phyloP scores from a whole-genome alignment of 2,888 invertebrate genomes.

The Andrena haemorrhoa region DNA sequence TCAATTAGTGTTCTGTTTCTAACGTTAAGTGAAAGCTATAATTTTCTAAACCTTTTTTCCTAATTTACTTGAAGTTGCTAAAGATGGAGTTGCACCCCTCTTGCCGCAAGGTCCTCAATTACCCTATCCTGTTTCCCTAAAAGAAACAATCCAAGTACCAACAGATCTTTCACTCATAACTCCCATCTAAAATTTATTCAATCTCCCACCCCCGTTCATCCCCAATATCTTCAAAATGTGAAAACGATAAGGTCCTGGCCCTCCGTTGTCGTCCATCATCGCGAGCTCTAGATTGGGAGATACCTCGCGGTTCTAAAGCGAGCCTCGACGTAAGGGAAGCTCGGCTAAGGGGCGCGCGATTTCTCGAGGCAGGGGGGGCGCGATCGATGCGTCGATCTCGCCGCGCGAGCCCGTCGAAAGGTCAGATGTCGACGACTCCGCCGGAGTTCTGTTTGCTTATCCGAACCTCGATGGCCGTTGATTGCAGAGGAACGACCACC shows the following conservation, averaged over 20 bases:
- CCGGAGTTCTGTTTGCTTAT: slow-evolving; percentile 50
- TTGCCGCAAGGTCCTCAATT: too few species aligned
- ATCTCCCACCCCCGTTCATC: not conserved
- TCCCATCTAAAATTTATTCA: not conserved
- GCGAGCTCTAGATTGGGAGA: not conserved
- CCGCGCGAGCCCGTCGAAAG: slow-evolving; percentile 39
- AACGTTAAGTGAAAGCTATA: too few species aligned
- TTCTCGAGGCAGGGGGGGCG: not conserved
- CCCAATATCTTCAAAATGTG: not conserved
- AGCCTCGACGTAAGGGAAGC: not conserved
- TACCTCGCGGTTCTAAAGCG: slow-evolving; percentile 16
- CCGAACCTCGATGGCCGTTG: slow-evolving; percentile 64
- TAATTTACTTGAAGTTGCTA: too few species aligned
- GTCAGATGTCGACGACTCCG: slow-evolving; percentile 46
- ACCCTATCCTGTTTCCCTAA: not conserved
- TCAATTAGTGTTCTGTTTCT: too few species aligned
- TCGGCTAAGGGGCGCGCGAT: slow-evolving; percentile 17
- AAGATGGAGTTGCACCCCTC: too few species aligned
- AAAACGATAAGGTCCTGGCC: not conserved
- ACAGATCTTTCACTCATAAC: not conserved
- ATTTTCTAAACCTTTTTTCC: too few species aligned
- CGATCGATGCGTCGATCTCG: slow-evolving; percentile 49
- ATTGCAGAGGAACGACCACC: slow-evolving; percentile 88
- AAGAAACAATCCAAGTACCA: not conserved
- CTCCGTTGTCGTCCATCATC: not conserved